Conservation (phyloP, 1,140 invertebrate species). For the Trissolcus basalis region DNA sequence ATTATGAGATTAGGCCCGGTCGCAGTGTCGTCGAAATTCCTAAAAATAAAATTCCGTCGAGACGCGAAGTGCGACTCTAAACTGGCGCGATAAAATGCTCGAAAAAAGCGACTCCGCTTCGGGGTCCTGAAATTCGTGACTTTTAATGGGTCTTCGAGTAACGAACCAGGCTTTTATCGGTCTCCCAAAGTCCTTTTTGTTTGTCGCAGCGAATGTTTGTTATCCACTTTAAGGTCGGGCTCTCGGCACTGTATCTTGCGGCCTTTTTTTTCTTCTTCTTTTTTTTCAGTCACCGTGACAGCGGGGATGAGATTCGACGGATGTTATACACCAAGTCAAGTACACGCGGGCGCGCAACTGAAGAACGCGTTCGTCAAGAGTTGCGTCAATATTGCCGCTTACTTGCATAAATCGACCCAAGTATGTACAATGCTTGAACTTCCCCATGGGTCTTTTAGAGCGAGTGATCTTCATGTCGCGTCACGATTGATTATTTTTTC, state of each 20-base stretch:
- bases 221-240: conserved; percentile 63
- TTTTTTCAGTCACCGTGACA: conserved; percentile 38
- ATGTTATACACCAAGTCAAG: conserved; percentile 57
- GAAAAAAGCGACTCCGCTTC: too few relatives aligned
- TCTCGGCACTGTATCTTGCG: conserved; percentile 34
- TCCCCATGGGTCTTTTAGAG: conserved; percentile 28
- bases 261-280: too few relatives aligned
- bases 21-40: too few relatives aligned
- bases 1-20: too few relatives aligned
- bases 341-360: conserved; percentile 51
- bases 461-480: conserved; percentile 53
- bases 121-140: neutral
- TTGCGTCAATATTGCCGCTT: conserved; percentile 66
- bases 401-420: conserved; percentile 61
- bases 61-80: too few relatives aligned
- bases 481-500: conserved; percentile 38
- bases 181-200: conserved; percentile 42
- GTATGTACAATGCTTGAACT: conserved; percentile 51
- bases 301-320: conserved; percentile 26
- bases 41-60: too few relatives aligned
- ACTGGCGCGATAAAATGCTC: too few relatives aligned
- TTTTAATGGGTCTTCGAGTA: conserved; percentile 28
- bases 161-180: conserved; percentile 26
- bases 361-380: conserved; percentile 62
- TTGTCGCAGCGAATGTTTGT: conserved; percentile 60